phyloP scores from a whole-genome alignment of 1,140 invertebrate species.

The Daktulosphaira vitifoliae region DNA sequence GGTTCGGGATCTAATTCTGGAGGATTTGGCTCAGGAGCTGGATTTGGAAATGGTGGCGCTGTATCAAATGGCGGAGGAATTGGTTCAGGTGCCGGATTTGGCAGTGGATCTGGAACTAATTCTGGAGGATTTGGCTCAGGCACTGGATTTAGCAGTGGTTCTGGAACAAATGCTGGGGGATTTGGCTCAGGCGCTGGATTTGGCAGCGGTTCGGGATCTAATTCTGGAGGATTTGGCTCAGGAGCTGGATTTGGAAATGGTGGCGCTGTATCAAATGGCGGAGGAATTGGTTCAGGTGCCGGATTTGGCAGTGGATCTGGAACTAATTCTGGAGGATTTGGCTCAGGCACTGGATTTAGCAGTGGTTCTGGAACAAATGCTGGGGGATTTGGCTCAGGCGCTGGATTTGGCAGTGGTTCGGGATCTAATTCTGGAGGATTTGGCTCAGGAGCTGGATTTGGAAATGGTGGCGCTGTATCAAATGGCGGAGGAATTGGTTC shows the following conservation, averaged over 20 bases:
- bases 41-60: neutral
- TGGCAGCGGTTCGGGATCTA: neutral
- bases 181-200: too few species aligned
- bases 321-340: neutral
- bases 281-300: neutral
- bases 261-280: neutral
- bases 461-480: neutral
- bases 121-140: conserved; percentile 8
- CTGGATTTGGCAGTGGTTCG: neutral
- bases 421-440: neutral
- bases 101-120: neutral
- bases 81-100: conserved; percentile 3
- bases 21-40: conserved; percentile 4
- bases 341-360: neutral
- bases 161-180: too few species aligned
- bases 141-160: neutral
- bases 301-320: neutral
- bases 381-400: neutral
- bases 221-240: neutral
- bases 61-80: neutral
- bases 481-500: neutral
- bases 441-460: neutral
- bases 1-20: neutral
- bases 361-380: neutral
- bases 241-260: neutral